A percentile compares a stretch with the other conserved stretches of the same genome.
These are phyloP conservation scores for Troides aeacus DNA, from an alignment of 2,888 invertebrate species.

Conservation along the genomic window DNA sequence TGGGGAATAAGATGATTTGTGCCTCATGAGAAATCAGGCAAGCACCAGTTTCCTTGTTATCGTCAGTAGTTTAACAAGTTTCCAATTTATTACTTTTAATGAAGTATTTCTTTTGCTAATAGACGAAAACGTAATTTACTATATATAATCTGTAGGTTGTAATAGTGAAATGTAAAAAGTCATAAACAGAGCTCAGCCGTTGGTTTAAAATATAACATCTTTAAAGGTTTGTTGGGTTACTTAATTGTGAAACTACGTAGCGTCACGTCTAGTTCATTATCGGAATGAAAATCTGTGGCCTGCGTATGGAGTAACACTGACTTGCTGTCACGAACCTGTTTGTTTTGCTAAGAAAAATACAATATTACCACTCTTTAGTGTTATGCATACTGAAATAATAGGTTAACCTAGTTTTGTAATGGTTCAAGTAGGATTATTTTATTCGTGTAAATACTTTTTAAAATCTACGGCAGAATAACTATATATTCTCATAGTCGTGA, in stretches of 20 bases:
- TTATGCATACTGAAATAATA: background rate
- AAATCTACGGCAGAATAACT: background rate
- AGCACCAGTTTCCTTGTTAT: too few relatives aligned
- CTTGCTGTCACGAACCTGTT: constrained; percentile 19
- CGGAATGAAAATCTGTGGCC: constrained; percentile 16
- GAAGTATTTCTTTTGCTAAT: too few relatives aligned
- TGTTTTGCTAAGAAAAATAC: constrained; percentile 3
- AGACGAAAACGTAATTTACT: too few relatives aligned
- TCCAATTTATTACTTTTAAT: too few relatives aligned
- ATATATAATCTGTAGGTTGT: too few relatives aligned
- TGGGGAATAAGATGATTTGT: too few relatives aligned
- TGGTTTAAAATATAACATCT: background rate
- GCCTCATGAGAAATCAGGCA: too few relatives aligned
- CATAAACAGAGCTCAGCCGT: background rate
- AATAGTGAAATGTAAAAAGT: background rate
- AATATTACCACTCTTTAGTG: constrained; percentile 3
- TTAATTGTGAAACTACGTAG: constrained; percentile 17
- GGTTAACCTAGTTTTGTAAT: background rate
- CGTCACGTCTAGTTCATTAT: constrained; percentile 20
- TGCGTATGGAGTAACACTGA: constrained; percentile 17
- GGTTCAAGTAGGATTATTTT: background rate
- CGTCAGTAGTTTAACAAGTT: too few relatives aligned
- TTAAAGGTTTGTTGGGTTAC: constrained; percentile 21
- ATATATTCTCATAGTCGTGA: background rate
- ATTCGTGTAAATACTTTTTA: background rate